phyloP scores from a whole-genome alignment of 2,888 invertebrate genomes.

The Drosophila parthenogenetica region DNA sequence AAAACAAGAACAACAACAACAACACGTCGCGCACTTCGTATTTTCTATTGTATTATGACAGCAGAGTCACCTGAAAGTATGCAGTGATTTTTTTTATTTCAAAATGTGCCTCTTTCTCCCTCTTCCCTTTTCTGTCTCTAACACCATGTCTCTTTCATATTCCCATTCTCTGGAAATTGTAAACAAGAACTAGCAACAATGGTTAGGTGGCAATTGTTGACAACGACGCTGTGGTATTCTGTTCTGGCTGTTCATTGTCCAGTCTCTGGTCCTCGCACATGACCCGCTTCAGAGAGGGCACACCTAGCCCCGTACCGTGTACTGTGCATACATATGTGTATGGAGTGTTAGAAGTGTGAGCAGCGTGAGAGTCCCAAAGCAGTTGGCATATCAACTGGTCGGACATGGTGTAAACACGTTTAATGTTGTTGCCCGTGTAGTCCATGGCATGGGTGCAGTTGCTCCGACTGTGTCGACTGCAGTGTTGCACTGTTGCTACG shows the following conservation, averaged over 20 bases:
- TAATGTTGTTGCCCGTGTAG: constrained; percentile 68
- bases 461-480: constrained; percentile 17
- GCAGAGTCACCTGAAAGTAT: constrained; percentile 71
- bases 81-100: constrained; percentile 59
- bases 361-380: constrained; percentile 24
- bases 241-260: constrained; percentile 75
- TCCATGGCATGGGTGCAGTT: constrained; percentile 38
- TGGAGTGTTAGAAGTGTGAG: constrained; percentile 11
- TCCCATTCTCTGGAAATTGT: constrained; percentile 49
- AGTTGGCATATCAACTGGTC: constrained; percentile 78
- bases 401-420: constrained; percentile 81
- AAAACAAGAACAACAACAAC: constrained; percentile 8
- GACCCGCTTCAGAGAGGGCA: constrained; percentile 12
- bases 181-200: constrained; percentile 72
- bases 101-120: neutral
- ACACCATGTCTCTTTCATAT: neutral
- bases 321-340: constrained; percentile 7
- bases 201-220: constrained; percentile 58
- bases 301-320: constrained; percentile 31
- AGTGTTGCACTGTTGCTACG: constrained; percentile 57
- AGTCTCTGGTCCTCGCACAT: constrained; percentile 26
- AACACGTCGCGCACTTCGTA: neutral
- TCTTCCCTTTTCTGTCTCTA: neutral
- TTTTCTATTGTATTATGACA: constrained; percentile 72
- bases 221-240: constrained; percentile 66